Evolutionary conservation across 2,888 invertebrate genomes (phyloP).

Genomic region (Abrostola tripartita): DNA sequence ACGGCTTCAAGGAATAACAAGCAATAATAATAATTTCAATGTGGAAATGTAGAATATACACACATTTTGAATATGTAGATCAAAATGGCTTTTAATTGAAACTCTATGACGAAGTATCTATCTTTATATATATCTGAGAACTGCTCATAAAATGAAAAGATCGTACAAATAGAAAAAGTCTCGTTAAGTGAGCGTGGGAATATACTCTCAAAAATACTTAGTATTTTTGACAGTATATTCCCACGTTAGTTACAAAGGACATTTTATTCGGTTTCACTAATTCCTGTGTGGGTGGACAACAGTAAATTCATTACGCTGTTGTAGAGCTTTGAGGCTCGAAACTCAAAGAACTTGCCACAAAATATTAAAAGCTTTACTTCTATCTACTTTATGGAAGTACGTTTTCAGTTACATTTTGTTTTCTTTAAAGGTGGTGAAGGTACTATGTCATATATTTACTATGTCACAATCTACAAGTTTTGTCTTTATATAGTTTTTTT

Average conservation of each 20-base stretch:
- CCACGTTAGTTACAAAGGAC: constrained; percentile 8
- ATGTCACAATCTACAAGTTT: too few relatives aligned
- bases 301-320: constrained; percentile 17
- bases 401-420: background rate
- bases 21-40: too few relatives aligned
- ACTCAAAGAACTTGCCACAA: constrained; percentile 30
- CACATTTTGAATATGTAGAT: too few relatives aligned
- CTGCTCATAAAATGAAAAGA: background rate
- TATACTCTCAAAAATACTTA: constrained; percentile 9
- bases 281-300: constrained; percentile 27
- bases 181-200: constrained; percentile 12
- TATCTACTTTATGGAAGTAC: constrained; percentile 18
- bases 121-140: too few relatives aligned
- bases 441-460: too few relatives aligned
- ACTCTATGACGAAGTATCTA: too few relatives aligned
- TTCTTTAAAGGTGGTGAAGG: background rate
- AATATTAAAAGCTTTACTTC: constrained; percentile 12
- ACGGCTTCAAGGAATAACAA: background rate
- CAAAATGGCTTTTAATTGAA: too few relatives aligned
- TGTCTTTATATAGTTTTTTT: too few relatives aligned
- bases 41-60: too few relatives aligned
- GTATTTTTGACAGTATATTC: too few relatives aligned
- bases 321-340: constrained; percentile 18
- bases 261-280: constrained; percentile 13
- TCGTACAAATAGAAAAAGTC: background rate